Base-by-base conservation (phyloP, 2,113 vertebrate genomes). In the chimpanzee (Pan troglodytes) region DNA sequence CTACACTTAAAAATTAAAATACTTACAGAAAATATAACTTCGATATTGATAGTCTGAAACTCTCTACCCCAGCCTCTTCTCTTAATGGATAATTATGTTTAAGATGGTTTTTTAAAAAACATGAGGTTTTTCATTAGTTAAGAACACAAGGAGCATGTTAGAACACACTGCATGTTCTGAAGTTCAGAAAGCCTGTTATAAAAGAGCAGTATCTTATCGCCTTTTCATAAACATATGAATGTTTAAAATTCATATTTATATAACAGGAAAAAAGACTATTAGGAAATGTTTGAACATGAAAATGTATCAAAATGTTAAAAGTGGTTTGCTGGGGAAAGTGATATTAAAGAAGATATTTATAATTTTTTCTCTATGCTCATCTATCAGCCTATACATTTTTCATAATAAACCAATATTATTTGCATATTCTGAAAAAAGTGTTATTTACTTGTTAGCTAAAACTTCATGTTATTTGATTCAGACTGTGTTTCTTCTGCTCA, bases 251-350 rank as follows among this genome's bases (percentile, higher is more conserved):
- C 30, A 72, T n/a, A 68, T 75, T 27, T 35, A 61, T 52, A 52
- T n/a, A 94, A 89, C 5, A 82, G 55, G 16, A 85, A 88, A 67
- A 95, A 88, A 76, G 9, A 88, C 57, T 76, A 45, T 13, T 64
- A 82, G 52, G 59, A 95, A 59, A 82, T 59, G 4, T 67, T 75
- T 80, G 30, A 92, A 93, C 30, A 45, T 38, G 45, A 25, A 91
- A 88, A 88, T 57, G 2, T 78, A 92, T n/a, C 91, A 91, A 88
- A 95, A 67, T 40, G 3, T 92, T 92, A 94, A 57, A 95, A 86
- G 32, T 38, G 17, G 32, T 88, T 93, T 45, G 92, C 14, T 85
- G 57, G 43, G 13, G 6, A 91, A 91, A 67, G 55, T 59, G 9
- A 43, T 90, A 82, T 27, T 72, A 90, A 90, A 83, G 64, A 48